Evolutionary conservation across 2,888 invertebrate genomes (phyloP).

Genomic region (Caenorhabditis plicata): DNA sequence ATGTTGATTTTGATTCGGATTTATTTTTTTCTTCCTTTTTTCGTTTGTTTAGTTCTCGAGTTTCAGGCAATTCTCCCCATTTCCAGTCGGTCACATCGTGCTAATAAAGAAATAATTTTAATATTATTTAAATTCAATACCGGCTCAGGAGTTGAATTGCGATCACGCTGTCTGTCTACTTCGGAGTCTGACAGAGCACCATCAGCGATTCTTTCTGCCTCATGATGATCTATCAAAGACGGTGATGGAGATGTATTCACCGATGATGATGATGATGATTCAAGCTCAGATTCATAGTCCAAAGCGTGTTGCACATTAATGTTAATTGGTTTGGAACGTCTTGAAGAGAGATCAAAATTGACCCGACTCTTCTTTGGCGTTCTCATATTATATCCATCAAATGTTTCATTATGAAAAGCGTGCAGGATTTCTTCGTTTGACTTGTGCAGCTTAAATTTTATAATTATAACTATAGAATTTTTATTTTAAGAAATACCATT

Average conservation of each 20-base stretch:
- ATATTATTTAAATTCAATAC: too few species aligned
- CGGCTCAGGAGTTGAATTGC: slow-evolving; percentile 77
- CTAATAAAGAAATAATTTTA: too few species aligned
- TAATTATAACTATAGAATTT: too few species aligned
- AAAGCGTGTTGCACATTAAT: slow-evolving; percentile 22
- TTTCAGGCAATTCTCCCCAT: slow-evolving; percentile 67
- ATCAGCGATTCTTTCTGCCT: slow-evolving; percentile 48
- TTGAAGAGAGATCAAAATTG: slow-evolving; percentile 13
- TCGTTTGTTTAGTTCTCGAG: slow-evolving; percentile 27
- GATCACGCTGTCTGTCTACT: slow-evolving; percentile 73
- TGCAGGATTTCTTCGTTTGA: slow-evolving; percentile 28
- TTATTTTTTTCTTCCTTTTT: slow-evolving; percentile 19
- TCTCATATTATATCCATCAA: slow-evolving; percentile 6
- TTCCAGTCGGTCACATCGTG: slow-evolving; percentile 65
- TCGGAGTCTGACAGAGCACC: slow-evolving; percentile 63
- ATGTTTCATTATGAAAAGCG: slow-evolving; percentile 13
- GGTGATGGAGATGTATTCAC: slow-evolving; percentile 43
- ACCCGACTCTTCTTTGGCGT: slow-evolving; percentile 33
- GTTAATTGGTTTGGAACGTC: slow-evolving; percentile 24
- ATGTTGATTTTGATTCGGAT: slow-evolving; percentile 11
- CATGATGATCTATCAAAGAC: slow-evolving; percentile 33
- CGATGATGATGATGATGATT: slow-evolving; percentile 36
- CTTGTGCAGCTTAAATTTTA: slow-evolving; percentile 21
- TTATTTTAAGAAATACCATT: too few species aligned
- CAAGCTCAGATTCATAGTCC: slow-evolving; percentile 36